These are phyloP conservation scores for Hystrix brachyura DNA, from an alignment of 2,113 vertebrate genomes.

Conservation along the genomic window DNA sequence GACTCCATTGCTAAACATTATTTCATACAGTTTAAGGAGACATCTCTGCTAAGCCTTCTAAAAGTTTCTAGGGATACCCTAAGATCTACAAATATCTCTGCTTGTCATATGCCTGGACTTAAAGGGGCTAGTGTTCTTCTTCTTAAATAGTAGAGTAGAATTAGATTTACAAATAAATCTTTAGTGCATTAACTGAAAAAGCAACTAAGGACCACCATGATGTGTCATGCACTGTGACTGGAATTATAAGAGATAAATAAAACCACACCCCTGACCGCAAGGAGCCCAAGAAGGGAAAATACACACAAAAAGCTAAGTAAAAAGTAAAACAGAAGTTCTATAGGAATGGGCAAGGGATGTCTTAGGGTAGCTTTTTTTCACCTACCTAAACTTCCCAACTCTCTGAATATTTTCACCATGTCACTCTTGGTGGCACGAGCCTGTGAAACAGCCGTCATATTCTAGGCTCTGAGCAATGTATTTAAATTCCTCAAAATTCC, in stretches of 20 bases:
- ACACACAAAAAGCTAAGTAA: background rate
- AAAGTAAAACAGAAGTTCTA: background rate
- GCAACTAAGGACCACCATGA: background rate
- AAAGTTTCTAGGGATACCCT: background rate
- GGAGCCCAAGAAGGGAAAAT: background rate
- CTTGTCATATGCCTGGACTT: background rate
- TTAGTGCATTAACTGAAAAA: constrained; percentile 9
- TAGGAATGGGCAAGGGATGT: background rate
- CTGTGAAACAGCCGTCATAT: background rate
- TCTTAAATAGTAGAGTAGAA: background rate
- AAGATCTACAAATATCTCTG: background rate
- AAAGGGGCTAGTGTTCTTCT: background rate
- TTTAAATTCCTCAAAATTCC: constrained; percentile 40
- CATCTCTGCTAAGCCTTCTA: background rate
- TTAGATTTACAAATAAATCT: constrained; percentile 15
- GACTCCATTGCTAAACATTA: background rate
- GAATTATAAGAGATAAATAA: constrained; percentile 19
- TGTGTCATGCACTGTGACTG: background rate
- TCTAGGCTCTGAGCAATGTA: background rate
- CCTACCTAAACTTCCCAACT: background rate
- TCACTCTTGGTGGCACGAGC: background rate
- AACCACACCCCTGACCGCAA: background rate
- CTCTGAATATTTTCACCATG: background rate
- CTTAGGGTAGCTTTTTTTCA: background rate
- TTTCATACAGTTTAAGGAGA: background rate